Base-by-base conservation (phyloP, 2,888 invertebrate genomes). In the Litoditis marina region DNA sequence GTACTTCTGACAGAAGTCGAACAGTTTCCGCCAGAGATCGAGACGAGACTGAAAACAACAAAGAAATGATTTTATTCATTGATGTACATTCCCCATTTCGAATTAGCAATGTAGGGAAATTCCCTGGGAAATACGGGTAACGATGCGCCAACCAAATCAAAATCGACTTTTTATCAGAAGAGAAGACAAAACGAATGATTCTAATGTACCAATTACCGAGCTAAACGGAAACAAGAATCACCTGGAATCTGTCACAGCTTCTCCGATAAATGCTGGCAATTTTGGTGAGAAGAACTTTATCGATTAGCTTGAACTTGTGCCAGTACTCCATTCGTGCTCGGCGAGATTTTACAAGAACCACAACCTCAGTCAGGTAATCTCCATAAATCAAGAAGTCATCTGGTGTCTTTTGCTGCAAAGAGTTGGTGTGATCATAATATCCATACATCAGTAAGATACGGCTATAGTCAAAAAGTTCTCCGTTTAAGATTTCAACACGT, bases 211-310 rank as follows among this genome's bases (percentile, higher is more conserved):
- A n/a, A n/a, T n/a, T n/a, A n/a, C n/a, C n/a, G 32, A 32, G 27
- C 31, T 1, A 52, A 53, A 16, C n/a, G 39, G 31, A 13, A 22
- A 36, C 27, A 32, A 52, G 8, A 31, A n/a, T 46, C 46, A 46
- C 87, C 77, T 89, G 88, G 79, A 89, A 91, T 69, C 88, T 86
- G 34, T 86, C 85, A 57, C 89, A 86, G 27, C 88, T 88, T 74
- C 88, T 89, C 81, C 88, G 89, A 80, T 90, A 92, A 27, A 92
- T 84, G 77, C 87, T 87, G 78, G 90, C 89, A 7, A 92, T 87
- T 69, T 90, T 87, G 65, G 88, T 88, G 0, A 88, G 86, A 71
- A 92, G 88, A 0, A 88, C 84, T 82, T 87, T 87, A 83, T 92
- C 88, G 76, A 90, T 87, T 74, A 89, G 87, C 53, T 87, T 84